phyloP scores from a whole-genome alignment of 2,113 vertebrate genomes.

The Triplophysa rosa region DNA sequence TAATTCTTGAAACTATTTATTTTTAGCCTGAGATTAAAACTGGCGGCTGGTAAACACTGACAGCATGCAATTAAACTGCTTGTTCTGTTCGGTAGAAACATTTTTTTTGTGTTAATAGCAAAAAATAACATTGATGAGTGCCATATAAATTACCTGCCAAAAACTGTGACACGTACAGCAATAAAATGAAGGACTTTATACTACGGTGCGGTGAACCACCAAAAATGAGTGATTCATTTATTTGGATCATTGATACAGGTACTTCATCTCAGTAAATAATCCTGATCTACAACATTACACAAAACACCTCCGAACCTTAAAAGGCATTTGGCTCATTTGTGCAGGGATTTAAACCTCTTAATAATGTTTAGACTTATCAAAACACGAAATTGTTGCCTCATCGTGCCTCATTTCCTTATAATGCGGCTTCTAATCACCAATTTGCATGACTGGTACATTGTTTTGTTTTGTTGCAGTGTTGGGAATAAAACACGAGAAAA shows the following conservation, averaged over 20 bases:
- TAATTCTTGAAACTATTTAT: constrained; percentile 13
- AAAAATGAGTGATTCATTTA: constrained; percentile 23
- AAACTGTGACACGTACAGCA: constrained; percentile 8
- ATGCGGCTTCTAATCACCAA: constrained; percentile 11
- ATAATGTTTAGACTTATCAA: constrained; percentile 6
- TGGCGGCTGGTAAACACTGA: constrained; percentile 29
- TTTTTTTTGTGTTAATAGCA: constrained; percentile 23
- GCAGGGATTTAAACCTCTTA: constrained; percentile 19
- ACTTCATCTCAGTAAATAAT: not conserved
- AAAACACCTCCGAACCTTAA: constrained; percentile 9
- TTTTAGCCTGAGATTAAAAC: constrained; percentile 2
- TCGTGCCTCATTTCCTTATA: not conserved
- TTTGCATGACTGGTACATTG: constrained; percentile 1
- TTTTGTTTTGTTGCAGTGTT: too few species aligned
- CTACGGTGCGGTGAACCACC: not conserved
- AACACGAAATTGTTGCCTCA: not conserved
- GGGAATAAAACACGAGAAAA: not conserved
- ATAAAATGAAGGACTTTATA: not conserved
- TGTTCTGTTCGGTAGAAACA: constrained; percentile 1
- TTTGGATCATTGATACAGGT: not conserved
- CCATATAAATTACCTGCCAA: constrained; percentile 4
- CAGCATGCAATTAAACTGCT: constrained; percentile 37
- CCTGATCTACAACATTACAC: not conserved
- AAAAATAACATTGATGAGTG: constrained; percentile 7
- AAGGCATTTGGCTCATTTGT: constrained; percentile 14